Evolutionary conservation across 2,797 vertebrate species (phyloP), one percentile per base, ranked within the genome.

Genomic region (Pitangus sulphuratus): DNA sequence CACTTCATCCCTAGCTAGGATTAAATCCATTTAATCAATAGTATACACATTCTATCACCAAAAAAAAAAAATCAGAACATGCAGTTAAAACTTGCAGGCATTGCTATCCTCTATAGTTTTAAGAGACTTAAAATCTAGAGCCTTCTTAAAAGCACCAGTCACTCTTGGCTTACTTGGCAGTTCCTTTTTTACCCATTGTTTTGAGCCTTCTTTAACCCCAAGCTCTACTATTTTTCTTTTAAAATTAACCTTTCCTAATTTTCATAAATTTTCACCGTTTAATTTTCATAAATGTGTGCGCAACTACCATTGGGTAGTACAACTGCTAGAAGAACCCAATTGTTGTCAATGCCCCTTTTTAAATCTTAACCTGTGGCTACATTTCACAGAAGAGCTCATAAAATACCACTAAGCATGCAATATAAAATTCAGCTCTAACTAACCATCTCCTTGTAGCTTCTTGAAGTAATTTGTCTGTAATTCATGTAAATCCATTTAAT

Each of bases 401-500:
- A 83, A 15, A 53, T 45, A 71, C 31, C 61, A 69, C 61, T 78
- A 77, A 71, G 33, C 20, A 33, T 65, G 24, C 54, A 77, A 75
- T 61, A 90, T 80, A 92, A 84, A 92, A 84, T 44, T 87, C 61
- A 87, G 65, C 16, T 90, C 64, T 92, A 90, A 94, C 79, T 87
- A 84, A 70, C 65, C 47, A 75, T 74, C 76, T 87, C 65, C 61
- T 65, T 65, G 61, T 81, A 61, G 56, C 39, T 87, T 92, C 66
- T 78, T 72, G 35, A 76, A 91, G 56, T 78, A 77, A 84, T 90
- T 66, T 90, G 37, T 69, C 89, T 33, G 9, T 79, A 81, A 94
- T 80, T 76, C 65, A 42, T 54, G 68, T 77, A 94, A 92, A 94
- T 87, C 33, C 85, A 84, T 87, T 79, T 82, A 85, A 92, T 93